phyloP scores from a whole-genome alignment of 2,113 vertebrate genomes.

The Perca flavescens region DNA sequence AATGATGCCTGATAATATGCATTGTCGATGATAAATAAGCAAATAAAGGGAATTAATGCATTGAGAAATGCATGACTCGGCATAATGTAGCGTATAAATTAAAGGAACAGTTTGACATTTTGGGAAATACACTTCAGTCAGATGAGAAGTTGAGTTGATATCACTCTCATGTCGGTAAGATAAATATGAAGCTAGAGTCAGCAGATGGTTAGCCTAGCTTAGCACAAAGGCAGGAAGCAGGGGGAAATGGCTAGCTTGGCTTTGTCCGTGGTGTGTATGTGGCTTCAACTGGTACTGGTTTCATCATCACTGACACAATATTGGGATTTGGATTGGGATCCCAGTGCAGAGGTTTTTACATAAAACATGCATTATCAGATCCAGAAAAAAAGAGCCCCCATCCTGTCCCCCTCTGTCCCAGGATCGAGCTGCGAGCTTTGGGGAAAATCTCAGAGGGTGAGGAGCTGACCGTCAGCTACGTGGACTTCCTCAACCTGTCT shows the following conservation, averaged over 20 bases:
- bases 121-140: too few relatives aligned
- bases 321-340: not conserved
- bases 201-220: not conserved
- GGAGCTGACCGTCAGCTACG: constrained; percentile 93
- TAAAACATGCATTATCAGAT: not conserved
- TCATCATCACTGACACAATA: not conserved
- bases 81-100: not conserved
- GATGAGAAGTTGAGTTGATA: not conserved
- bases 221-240: not conserved
- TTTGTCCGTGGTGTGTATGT: too few relatives aligned
- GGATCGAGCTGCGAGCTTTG: constrained; percentile 93
- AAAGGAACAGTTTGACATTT: not conserved
- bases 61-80: not conserved
- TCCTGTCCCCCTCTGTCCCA: constrained; percentile 63
- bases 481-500: constrained; percentile 93
- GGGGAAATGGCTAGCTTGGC: not conserved
- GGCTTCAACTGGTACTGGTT: too few relatives aligned
- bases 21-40: not conserved
- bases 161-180: not conserved
- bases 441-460: constrained; percentile 87
- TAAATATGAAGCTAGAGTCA: not conserved
- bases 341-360: not conserved
- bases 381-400: not conserved
- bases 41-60: not conserved
- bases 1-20: not conserved